A percentile compares a stretch with the other conserved stretches of the same genome.
Evolutionary conservation across 2,113 vertebrate genomes (phyloP).

Genomic region (Tinamus guttatus): DNA sequence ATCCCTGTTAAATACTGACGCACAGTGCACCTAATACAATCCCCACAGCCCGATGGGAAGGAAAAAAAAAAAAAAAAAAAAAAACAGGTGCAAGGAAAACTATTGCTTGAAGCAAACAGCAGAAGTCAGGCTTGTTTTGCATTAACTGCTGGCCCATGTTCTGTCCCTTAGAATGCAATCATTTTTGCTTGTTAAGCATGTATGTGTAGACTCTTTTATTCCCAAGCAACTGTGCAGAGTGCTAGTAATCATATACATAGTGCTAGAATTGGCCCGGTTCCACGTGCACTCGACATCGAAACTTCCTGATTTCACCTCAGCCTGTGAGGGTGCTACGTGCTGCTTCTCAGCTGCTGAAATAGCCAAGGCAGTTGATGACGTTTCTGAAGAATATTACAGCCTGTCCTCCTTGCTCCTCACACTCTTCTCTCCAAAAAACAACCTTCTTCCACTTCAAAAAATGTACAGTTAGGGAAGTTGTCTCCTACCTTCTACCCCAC

Average conservation of each 20-base stretch:
- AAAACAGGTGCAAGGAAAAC: neutral
- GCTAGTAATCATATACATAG: neutral
- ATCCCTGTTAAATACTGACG: neutral
- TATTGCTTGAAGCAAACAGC: neutral
- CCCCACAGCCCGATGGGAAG: neutral
- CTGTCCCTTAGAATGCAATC: neutral
- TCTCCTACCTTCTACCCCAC: neutral
- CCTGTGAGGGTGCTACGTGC: neutral
- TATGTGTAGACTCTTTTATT: neutral
- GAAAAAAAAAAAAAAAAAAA: neutral
- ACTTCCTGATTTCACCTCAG: neutral
- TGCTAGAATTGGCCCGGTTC: neutral
- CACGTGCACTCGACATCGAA: neutral
- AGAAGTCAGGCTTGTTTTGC: neutral
- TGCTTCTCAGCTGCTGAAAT: constrained; percentile 15
- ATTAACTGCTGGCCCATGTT: neutral
- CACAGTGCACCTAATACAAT: neutral
- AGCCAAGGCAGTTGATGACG: neutral
- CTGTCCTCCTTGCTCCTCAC: neutral
- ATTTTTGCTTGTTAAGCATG: neutral
- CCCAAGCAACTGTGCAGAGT: constrained; percentile 4
- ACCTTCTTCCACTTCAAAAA: neutral
- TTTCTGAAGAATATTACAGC: neutral
- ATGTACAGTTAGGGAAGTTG: neutral
- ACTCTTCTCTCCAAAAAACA: neutral